These are phyloP conservation scores for Cyprinus carpio DNA, from an alignment of 2,113 vertebrate genomes.

Conservation along the genomic window DNA sequence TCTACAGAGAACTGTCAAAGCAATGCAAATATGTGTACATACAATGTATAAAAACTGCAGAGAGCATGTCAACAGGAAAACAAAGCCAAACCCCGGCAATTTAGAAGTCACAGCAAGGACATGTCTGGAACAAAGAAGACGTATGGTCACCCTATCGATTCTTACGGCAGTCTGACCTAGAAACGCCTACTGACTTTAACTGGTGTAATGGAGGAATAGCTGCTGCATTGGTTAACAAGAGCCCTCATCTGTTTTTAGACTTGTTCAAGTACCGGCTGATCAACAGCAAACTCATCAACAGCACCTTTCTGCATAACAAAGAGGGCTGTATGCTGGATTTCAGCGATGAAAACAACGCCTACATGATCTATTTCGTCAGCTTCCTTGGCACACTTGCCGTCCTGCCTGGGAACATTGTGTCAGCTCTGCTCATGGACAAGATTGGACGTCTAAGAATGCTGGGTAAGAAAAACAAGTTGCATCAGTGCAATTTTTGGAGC, in stretches of 20 bases:
- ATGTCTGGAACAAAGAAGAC: too few relatives aligned
- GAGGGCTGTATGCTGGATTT: conserved; percentile 94
- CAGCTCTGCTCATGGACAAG: conserved; percentile 97
- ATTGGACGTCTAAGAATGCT: conserved; percentile 95
- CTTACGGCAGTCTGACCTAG: background rate
- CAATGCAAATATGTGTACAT: too few relatives aligned
- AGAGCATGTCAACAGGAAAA: too few relatives aligned
- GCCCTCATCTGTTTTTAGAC: conserved; percentile 70
- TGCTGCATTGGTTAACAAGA: background rate
- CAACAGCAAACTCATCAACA: conserved; percentile 90
- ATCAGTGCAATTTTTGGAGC: background rate
- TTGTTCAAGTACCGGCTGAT: conserved; percentile 93
- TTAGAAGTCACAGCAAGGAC: too few relatives aligned
- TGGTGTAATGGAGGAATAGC: background rate
- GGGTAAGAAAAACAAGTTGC: conserved; percentile 69
- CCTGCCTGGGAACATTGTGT: conserved; percentile 94
- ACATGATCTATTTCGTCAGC: conserved; percentile 99
- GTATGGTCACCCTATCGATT: background rate
- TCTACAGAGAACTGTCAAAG: too few relatives aligned
- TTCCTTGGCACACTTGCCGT: conserved; percentile 95
- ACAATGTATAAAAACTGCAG: too few relatives aligned
- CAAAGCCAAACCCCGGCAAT: too few relatives aligned
- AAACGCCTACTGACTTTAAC: background rate
- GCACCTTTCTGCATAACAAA: conserved; percentile 96
- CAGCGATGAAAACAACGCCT: conserved; percentile 93